Percentiles rank a stretch among this genome's conserved stretches.
Evolutionary conservation across 2,888 invertebrate genomes (phyloP).

Genomic region (Drosophila demipolita): DNA sequence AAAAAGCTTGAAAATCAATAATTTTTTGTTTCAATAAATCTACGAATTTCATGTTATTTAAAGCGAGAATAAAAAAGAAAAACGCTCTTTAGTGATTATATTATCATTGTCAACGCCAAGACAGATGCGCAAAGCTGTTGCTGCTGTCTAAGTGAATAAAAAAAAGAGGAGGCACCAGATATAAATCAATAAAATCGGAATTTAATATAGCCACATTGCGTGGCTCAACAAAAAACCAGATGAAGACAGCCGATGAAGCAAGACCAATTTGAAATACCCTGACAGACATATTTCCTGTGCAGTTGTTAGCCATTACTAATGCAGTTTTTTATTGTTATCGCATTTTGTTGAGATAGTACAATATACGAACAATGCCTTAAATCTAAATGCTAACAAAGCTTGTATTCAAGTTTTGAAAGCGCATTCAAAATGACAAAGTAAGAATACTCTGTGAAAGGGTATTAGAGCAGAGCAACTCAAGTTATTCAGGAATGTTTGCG

Average conservation of each 20-base stretch:
- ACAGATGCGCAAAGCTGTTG: slow-evolving; percentile 52
- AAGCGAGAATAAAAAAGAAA: slow-evolving; percentile 5
- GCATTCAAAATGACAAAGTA: not conserved
- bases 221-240: slow-evolving; percentile 28
- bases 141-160: slow-evolving; percentile 51
- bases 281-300: not conserved
- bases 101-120: slow-evolving; percentile 54
- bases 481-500: slow-evolving; percentile 64
- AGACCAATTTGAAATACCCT: slow-evolving; percentile 14
- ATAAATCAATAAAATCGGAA: slow-evolving; percentile 74
- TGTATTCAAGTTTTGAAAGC: not conserved
- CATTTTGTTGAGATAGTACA: not conserved
- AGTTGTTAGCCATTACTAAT: not conserved
- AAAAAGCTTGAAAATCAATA: not conserved
- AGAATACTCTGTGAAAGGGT: slow-evolving; percentile 1
- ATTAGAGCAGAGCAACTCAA: slow-evolving; percentile 8
- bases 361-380: not conserved
- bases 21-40: not conserved
- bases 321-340: not conserved
- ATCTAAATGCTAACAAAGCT: not conserved
- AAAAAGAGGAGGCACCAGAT: slow-evolving; percentile 36
- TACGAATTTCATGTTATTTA: not conserved
- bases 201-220: slow-evolving; percentile 71
- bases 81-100: slow-evolving; percentile 40
- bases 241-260: not conserved